Conservation (phyloP, 2,888 invertebrate genomes). For the Eustalomyia histrio region DNA sequence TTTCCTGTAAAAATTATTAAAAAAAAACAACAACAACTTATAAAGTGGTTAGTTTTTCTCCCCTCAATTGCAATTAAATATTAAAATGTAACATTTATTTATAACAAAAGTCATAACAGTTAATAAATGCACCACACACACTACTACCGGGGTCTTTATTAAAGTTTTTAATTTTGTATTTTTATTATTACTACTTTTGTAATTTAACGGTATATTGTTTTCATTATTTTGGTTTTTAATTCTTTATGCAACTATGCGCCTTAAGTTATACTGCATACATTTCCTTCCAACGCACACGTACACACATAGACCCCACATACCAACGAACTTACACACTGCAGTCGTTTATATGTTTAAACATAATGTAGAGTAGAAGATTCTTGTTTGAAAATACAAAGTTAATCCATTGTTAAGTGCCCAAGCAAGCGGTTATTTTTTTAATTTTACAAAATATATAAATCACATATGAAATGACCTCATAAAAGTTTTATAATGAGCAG, state of each 20-base stretch:
- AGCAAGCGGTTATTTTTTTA: constrained; percentile 60
- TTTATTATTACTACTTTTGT: constrained; percentile 51
- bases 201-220: constrained; percentile 66
- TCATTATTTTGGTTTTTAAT: constrained; percentile 63
- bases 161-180: constrained; percentile 60
- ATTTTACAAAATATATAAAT: constrained; percentile 66
- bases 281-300: constrained; percentile 34
- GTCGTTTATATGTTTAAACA: too few relatives aligned
- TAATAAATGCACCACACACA: constrained; percentile 40
- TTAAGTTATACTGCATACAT: constrained; percentile 56
- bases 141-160: constrained; percentile 40
- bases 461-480: constrained; percentile 66
- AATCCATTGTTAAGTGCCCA: constrained; percentile 60
- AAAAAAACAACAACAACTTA: constrained; percentile 23
- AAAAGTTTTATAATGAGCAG: constrained; percentile 66
- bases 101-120: constrained; percentile 24
- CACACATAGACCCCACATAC: background rate
- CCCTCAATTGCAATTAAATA: constrained; percentile 37
- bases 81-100: constrained; percentile 11
- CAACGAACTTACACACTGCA: background rate
- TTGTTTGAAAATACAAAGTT: constrained; percentile 47
- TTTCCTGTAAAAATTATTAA: constrained; percentile 34
- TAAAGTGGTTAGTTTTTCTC: constrained; percentile 38
- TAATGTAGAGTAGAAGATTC: constrained; percentile 2
- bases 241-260: constrained; percentile 51